These are phyloP conservation scores for Anhinga anhinga DNA, from an alignment of 2,113 vertebrate genomes.

Conservation along the genomic window DNA sequence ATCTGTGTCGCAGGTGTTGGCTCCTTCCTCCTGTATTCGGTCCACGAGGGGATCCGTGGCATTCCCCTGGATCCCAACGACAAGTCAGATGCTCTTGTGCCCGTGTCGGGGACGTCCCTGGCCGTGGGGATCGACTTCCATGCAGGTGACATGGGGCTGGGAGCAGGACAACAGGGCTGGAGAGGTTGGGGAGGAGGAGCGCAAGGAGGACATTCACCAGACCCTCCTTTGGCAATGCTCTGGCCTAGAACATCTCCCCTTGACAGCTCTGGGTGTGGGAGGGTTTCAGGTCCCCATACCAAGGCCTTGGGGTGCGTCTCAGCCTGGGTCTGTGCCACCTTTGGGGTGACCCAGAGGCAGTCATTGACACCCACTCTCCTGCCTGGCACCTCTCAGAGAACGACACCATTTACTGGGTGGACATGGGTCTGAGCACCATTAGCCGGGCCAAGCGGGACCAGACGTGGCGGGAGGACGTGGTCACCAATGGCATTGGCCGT, in stretches of 20 bases:
- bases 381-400: conserved; percentile 78
- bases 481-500: conserved; percentile 94
- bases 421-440: conserved; percentile 96
- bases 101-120: conserved; percentile 92
- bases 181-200: rapidly evolving
- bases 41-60: conserved; percentile 94
- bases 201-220: rapidly evolving
- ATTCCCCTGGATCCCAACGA: conserved; percentile 92
- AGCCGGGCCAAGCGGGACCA: conserved; percentile 95
- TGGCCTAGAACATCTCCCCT: background rate
- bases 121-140: conserved; percentile 98
- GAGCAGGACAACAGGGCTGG: background rate
- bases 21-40: conserved; percentile 94
- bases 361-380: background rate
- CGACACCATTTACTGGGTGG: conserved; percentile 98
- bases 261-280: rapidly evolving
- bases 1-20: conserved; percentile 83
- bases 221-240: rapidly evolving
- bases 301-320: rapidly evolving
- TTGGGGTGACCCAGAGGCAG: background rate
- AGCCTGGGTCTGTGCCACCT: background rate
- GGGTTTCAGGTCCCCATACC: background rate
- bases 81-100: conserved; percentile 95
- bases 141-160: conserved; percentile 77
- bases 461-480: conserved; percentile 94